phyloP scores from a whole-genome alignment of 2,113 vertebrate species.

The Callorhinus ursinus region DNA sequence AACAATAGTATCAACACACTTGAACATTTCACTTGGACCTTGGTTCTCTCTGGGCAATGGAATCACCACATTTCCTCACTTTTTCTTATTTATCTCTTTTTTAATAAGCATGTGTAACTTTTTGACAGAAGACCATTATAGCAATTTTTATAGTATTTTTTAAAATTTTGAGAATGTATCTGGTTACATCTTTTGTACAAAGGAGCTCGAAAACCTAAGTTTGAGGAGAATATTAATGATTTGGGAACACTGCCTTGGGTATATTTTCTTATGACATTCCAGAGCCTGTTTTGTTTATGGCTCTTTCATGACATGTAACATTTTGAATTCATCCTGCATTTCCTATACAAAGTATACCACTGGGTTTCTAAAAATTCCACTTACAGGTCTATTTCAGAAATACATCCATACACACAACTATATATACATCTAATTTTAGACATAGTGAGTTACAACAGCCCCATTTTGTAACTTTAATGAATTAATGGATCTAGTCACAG shows the following conservation, averaged over 20 bases:
- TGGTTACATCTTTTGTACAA: constrained; percentile 69
- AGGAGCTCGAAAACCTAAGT: constrained; percentile 75
- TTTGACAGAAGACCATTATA: neutral
- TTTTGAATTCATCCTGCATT: neutral
- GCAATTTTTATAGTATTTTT: neutral
- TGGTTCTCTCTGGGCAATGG: neutral
- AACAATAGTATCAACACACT: neutral
- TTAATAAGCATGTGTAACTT: neutral
- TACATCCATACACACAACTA: neutral
- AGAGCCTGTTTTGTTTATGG: neutral
- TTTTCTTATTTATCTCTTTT: neutral
- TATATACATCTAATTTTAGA: neutral
- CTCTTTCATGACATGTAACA: neutral
- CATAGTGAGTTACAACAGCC: neutral
- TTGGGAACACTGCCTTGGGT: neutral
- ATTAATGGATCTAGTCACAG: neutral
- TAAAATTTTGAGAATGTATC: constrained; percentile 67
- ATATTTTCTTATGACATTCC: neutral
- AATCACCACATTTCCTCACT: neutral
- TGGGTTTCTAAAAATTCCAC: neutral
- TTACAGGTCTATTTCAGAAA: neutral
- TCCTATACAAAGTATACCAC: neutral
- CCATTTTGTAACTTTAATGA: neutral
- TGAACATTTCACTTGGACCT: constrained; percentile 25
- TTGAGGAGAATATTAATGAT: constrained; percentile 31